Evolutionary conservation across 2,797 vertebrate species (phyloP).

Genomic region (Anguilla pacifica): DNA sequence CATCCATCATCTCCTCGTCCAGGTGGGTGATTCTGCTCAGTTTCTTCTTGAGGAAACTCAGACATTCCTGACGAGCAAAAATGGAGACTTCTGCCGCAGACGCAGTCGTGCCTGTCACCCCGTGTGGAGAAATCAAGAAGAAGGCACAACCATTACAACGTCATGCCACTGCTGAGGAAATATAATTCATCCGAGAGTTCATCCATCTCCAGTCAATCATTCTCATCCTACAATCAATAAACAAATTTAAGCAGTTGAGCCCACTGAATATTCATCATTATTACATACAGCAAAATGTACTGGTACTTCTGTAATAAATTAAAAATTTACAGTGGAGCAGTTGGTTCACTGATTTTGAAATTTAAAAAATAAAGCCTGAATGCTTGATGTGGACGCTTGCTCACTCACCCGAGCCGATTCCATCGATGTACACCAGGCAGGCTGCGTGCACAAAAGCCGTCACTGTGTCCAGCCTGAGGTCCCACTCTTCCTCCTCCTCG

Average conservation of each 20-base stretch:
- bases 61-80: constrained; percentile 79
- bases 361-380: background rate
- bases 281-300: background rate
- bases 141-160: background rate
- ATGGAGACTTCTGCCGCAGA: constrained; percentile 74
- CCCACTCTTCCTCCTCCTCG: constrained; percentile 59
- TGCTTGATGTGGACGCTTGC: background rate
- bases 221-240: background rate
- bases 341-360: background rate
- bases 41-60: constrained; percentile 79
- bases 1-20: constrained; percentile 75
- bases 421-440: constrained; percentile 91
- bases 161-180: background rate
- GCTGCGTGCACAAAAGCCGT: constrained; percentile 90
- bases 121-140: background rate
- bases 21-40: constrained; percentile 74
- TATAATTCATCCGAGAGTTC: background rate
- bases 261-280: background rate
- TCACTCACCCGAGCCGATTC: constrained; percentile 88
- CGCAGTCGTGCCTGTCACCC: constrained; percentile 79
- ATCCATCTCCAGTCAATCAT: background rate
- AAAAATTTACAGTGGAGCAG: background rate
- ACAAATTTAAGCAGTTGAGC: background rate
- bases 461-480: constrained; percentile 71
- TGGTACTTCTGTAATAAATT: background rate